Base-by-base conservation (phyloP, 2,888 invertebrate genomes). In the Mesopsocus fuscifrons region DNA sequence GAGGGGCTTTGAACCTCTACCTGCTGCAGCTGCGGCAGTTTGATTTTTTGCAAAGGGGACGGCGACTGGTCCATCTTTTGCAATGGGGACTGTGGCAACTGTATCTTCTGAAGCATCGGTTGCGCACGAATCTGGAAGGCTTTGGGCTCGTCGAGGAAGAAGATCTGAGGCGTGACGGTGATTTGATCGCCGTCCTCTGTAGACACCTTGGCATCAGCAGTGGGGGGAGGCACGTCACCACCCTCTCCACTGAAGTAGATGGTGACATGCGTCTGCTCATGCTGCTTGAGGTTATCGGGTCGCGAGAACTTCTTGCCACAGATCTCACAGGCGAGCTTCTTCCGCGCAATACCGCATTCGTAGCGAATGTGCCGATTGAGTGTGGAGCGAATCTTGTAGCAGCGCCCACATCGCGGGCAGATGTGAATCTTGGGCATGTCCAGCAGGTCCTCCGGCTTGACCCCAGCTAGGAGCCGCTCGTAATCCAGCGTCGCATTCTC, bases 251-350 rank as follows among this genome's bases (percentile, higher is more conserved):
- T 33, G 31, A 42, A 34, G 6, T 20, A 30, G n/a, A 41, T 41
- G n/a, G 33, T 34, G 11, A 30, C 34, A 57, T 64, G 60, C 47
- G 62, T 62, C 51, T 61, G 53, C 58, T 66, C 63, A 48, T 68
- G 68, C 18, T 65, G 54, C 45, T 63, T 55, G 20, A 68, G 54
- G 53, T 68, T 68, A 53, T 64, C 65, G 52, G 66, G 67, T 61
- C 71, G 62, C 44, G 66, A 64, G 13, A 65, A 73, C 53, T 66
- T 69, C 57, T 70, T 71, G 53, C 69, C 68, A 56, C 74, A 74
- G 51, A 70, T 63, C 30, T 66, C 66, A 49, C 74, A 74, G 48
- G 70, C 68, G 55, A 72, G 72, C 52, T 68, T 68, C 1, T 73
- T 73, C 38, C 38, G 15, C 50, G 69, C 71, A 43, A 65, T 61